Evolutionary conservation across 1,140 invertebrate species (phyloP), one percentile per base, ranked within the genome.

Genomic region (Euglossa dilemma): DNA sequence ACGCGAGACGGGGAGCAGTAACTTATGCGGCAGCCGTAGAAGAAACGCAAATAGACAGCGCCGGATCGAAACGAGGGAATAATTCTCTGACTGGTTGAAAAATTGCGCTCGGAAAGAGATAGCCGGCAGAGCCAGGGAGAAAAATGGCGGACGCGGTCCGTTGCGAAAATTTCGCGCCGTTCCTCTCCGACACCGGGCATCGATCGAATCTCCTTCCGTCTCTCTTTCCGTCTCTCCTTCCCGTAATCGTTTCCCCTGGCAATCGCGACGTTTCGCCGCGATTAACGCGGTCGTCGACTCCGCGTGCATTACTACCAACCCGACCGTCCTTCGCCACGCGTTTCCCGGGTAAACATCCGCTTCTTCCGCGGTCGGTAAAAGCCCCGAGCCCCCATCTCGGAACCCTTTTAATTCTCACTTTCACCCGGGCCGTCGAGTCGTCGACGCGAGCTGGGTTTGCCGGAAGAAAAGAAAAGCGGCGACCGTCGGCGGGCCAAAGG

Each of bases 21-120:
- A 85, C 71, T 85, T 82, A 81, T 77, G 78, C 84, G 57, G 84
- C 54, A 52, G 57, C 36, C 71, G 11, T 54, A 43, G 79, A 78
- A 83, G 73, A 83, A 87, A 86, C 56, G 85, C 85, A 87, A 87
- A 87, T 87, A 87, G 85, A 86, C 63, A 73, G 63, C 45, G 52
- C 2, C 36, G 83, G 56, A 86, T 86, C 84, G 85, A 87, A 83
- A 87, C 63, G 69, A 74, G 85, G 72, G 69, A 83, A 87, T 78
- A 79, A 87, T 83, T 83, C 69, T 72, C 61, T 25, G 59, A 50
- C 59, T 50, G 66, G 69, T 66, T 72, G 85, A 86, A 75, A 86
- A 85, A 85, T 86, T 74, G 59, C 59, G 64, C 64, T 23, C 9
- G 23, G 45, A 43, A 25, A 66, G 12, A 25, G 52, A 75, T 36